Percentiles rank a stretch among this genome's conserved stretches.
These are phyloP conservation scores for Brienomyrus brachyistius DNA, from an alignment of 2,113 vertebrate genomes.

Conservation along the genomic window DNA sequence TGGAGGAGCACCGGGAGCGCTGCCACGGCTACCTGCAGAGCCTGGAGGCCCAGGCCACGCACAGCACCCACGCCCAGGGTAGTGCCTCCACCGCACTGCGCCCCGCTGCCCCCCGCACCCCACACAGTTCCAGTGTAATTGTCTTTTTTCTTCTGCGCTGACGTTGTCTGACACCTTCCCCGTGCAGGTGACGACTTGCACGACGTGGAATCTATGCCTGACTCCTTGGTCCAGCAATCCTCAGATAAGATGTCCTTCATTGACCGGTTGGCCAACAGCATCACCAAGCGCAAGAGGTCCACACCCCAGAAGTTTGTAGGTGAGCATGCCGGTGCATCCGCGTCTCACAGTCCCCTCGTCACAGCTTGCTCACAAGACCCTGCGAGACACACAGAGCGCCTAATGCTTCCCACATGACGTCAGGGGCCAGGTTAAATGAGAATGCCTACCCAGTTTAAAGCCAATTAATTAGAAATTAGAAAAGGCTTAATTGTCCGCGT, in stretches of 20 bases:
- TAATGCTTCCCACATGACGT: not conserved
- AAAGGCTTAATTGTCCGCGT: not conserved
- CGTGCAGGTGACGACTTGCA: conserved; percentile 74
- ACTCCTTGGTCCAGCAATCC: conserved; percentile 73
- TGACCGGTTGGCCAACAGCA: conserved; percentile 78
- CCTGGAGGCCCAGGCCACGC: conserved; percentile 67
- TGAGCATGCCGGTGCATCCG: conserved; percentile 48
- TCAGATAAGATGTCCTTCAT: conserved; percentile 78
- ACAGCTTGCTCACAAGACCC: not conserved
- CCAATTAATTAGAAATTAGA: no score
- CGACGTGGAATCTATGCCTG: conserved; percentile 74
- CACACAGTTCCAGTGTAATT: not conserved
- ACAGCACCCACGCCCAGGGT: conserved; percentile 52
- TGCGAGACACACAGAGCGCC: not conserved
- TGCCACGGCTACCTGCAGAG: conserved; percentile 87
- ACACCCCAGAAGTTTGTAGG: conserved; percentile 94
- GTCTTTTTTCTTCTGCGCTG: not conserved
- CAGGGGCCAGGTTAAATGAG: not conserved
- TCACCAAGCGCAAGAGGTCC: conserved; percentile 90
- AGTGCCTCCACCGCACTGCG: not conserved
- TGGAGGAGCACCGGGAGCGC: conserved; percentile 87
- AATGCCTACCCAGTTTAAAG: not conserved
- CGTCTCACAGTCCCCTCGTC: no score
- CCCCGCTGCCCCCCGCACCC: not conserved
- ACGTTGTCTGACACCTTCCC: not conserved